Conservation (phyloP, 2,113 vertebrate species). For the Thamnaconus septentrionalis region DNA sequence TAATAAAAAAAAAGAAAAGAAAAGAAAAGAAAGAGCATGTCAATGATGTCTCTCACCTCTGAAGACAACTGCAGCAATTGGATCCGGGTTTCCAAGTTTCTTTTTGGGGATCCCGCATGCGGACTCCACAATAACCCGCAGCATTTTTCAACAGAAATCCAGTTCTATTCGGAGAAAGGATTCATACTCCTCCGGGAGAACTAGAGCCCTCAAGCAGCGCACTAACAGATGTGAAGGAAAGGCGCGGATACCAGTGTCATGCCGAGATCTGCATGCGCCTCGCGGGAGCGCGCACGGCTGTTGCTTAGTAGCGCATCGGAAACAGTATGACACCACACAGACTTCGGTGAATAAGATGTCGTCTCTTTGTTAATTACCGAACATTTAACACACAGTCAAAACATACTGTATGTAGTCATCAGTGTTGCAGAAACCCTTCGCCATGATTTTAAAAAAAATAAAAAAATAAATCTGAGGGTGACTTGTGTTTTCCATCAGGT, state of each 20-base stretch:
- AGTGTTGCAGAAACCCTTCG: too few species aligned
- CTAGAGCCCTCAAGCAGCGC: not conserved
- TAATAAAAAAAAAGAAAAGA: not conserved
- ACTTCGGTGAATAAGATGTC: too few species aligned
- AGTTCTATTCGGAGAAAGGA: not conserved
- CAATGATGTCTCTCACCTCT: constrained; percentile 82
- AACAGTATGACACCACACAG: too few species aligned
- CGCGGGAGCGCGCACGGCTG: too few species aligned
- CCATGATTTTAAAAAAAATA: too few species aligned
- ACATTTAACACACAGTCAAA: too few species aligned
- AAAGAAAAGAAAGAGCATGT: not conserved
- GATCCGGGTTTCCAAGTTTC: constrained; percentile 91
- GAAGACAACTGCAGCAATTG: constrained; percentile 85
- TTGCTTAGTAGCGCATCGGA: too few species aligned
- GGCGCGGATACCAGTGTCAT: constrained; percentile 1
- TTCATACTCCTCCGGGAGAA: constrained; percentile 16
- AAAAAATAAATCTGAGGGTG: too few species aligned
- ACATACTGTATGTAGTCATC: too few species aligned
- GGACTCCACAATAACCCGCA: constrained; percentile 89
- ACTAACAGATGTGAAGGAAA: constrained; percentile 4
- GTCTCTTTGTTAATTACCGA: too few species aligned
- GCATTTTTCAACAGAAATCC: constrained; percentile 73
- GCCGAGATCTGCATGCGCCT: too few species aligned
- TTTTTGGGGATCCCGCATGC: constrained; percentile 89
- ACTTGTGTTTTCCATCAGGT: too few species aligned